Base-by-base conservation (phyloP, 30 jellyfish, hydroid and myxozoan genomes). In the Hydra vulgaris region DNA sequence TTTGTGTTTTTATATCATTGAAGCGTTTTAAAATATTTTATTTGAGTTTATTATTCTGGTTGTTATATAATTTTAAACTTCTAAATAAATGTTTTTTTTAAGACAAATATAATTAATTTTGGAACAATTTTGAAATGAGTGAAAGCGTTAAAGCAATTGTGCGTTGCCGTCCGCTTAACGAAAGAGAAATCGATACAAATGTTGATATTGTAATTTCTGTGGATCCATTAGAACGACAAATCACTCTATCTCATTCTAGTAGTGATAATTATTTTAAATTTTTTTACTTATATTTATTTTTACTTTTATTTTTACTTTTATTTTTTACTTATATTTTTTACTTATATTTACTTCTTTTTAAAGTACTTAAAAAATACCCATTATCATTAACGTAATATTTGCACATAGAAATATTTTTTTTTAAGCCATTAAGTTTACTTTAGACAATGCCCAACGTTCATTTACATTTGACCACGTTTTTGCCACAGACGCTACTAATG, bases 91-190 rank as follows among this genome's bases (percentile, higher is more conserved):
- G 61, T 12, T 40, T 40, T 40, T 40, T 40, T 40, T 40, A 40
- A 40, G 61, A 40, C 5, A n/a, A n/a, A n/a, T n/a, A 12, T 40
- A 40, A 3, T 40, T 5, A 40, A 5, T 40, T 40, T 12, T 12
- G 12, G 61, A 40, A 12, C 61, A 40, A 12, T 40, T 3, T 5
- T 40, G 61, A 40, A 40, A 92, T 92, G 98, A 86, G 98, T 56
- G 98, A 92, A 74, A 83, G 95, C 61, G 98, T 92, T 52, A 87
- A 92, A 80, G 98, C 87, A 16, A 76, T 92, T 69, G 96, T 86
- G 23, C 87, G 98, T 0, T 92, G 98, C 72, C 96, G 98, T 0
- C 98, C 98, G 21, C 85, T 92, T 18, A 92, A 87, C 74, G 98
- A 87, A 24, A 75, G 84, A 54, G 85, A 78, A 54, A n/a, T 78